phyloP scores from a whole-genome alignment of 2,797 vertebrate genomes.

The Odontamblyopus lacepedii region DNA sequence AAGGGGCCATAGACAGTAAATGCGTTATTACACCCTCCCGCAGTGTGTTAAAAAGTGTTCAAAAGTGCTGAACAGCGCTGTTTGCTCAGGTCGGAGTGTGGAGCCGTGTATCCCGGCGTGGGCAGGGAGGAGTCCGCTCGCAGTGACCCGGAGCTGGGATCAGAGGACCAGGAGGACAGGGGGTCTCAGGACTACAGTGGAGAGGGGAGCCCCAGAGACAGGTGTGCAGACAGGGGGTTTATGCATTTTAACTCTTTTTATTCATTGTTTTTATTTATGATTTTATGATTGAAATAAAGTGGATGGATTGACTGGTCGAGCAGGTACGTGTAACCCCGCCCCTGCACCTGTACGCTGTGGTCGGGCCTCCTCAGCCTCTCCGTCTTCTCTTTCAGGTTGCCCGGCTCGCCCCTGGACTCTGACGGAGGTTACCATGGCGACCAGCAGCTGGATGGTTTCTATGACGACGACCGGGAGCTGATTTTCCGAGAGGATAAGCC shows the following conservation, averaged over 20 bases:
- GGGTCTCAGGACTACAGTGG: slow-evolving; percentile 86
- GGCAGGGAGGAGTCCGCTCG: slow-evolving; percentile 76
- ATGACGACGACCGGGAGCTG: slow-evolving; percentile 86
- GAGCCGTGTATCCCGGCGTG: slow-evolving; percentile 83
- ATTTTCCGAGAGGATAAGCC: slow-evolving; percentile 79
- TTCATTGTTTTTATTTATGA: no score
- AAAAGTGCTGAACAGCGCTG: not conserved
- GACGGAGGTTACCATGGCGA: slow-evolving; percentile 76
- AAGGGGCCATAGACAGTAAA: no score
- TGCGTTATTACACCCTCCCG: no score
- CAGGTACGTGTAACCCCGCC: no score
- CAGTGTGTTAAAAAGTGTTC: no score
- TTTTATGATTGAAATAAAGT: no score
- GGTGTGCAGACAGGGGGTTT: slow-evolving; percentile 51
- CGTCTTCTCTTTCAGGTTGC: slow-evolving; percentile 63
- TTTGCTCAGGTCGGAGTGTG: slow-evolving; percentile 82
- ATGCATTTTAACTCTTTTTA: no score
- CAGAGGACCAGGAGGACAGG: slow-evolving; percentile 81
- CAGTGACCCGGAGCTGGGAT: slow-evolving; percentile 82
- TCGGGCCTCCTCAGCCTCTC: not conserved
- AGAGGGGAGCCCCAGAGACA: slow-evolving; percentile 87
- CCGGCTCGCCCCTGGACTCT: slow-evolving; percentile 70
- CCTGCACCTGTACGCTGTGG: not conserved
- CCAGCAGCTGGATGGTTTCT: slow-evolving; percentile 80
- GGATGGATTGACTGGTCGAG: no score